Evolutionary conservation across 2,113 vertebrate species (phyloP).

Genomic region (Tricholaema leucomelas): DNA sequence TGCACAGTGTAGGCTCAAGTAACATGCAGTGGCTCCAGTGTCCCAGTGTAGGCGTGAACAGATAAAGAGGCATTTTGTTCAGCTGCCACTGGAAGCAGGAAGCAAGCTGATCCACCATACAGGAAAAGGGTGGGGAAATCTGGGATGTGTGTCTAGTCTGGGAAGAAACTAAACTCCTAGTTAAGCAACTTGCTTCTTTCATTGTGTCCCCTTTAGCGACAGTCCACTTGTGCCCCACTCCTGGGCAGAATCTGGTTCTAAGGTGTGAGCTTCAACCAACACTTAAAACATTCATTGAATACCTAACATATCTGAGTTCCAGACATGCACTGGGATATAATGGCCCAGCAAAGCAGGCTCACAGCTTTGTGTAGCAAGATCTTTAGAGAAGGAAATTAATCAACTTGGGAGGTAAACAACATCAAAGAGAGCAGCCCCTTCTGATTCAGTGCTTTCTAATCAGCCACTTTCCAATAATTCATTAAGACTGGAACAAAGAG

Average conservation of each 20-base stretch:
- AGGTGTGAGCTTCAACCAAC: neutral
- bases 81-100: neutral
- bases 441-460: conserved; percentile 36
- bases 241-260: neutral
- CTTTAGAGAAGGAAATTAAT: neutral
- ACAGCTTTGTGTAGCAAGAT: neutral
- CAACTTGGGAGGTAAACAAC: conserved; percentile 32
- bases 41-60: neutral
- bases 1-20: accelerated
- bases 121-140: neutral
- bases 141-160: neutral
- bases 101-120: neutral
- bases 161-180: neutral
- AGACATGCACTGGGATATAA: neutral
- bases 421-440: conserved; percentile 7
- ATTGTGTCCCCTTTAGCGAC: neutral
- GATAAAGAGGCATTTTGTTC: neutral
- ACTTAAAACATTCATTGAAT: neutral
- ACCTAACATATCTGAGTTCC: neutral
- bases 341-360: neutral
- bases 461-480: conserved; percentile 38
- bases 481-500: conserved; percentile 49
- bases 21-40: neutral
- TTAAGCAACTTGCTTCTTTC: neutral
- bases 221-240: neutral